Conservation (phyloP, 1,140 invertebrate species). For the Chlorops oryzae region DNA sequence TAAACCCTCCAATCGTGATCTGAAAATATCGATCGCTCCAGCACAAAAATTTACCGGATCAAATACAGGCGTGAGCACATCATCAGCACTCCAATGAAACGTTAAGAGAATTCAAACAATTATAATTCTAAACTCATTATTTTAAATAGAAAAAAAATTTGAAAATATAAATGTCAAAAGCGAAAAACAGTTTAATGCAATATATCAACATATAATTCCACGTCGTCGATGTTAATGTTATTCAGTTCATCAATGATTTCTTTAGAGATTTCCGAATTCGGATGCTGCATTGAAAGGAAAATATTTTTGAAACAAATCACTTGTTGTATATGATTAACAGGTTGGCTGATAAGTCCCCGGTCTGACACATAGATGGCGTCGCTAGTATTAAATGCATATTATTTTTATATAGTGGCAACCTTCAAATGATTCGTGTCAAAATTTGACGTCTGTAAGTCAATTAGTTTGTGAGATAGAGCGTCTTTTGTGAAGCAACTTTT, state of each 20-base stretch:
- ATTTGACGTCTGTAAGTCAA: no score
- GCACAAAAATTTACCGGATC: conserved; percentile 26
- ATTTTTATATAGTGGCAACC: no score
- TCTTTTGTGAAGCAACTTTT: no score
- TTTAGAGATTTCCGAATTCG: conserved; percentile 14
- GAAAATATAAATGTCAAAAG: background rate
- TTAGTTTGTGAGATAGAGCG: no score
- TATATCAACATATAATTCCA: conserved; percentile 28
- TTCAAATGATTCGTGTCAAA: no score
- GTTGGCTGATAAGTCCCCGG: no score
- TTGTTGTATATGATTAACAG: background rate
- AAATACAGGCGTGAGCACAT: background rate
- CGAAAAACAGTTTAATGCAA: background rate
- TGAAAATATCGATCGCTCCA: conserved; percentile 36
- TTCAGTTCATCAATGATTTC: conserved; percentile 28
- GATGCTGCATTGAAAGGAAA: conserved; percentile 16
- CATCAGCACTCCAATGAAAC: background rate
- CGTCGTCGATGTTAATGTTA: conserved; percentile 21
- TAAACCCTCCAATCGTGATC: conserved; percentile 41
- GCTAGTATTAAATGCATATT: no score
- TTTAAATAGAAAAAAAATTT: background rate
- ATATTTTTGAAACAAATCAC: background rate
- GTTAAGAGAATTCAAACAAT: background rate
- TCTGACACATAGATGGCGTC: no score
- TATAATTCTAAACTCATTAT: background rate